Percentiles rank a stretch among this genome's conserved stretches.
Evolutionary conservation across 2,888 invertebrate species (phyloP).

Genomic region (Biston stratarius): DNA sequence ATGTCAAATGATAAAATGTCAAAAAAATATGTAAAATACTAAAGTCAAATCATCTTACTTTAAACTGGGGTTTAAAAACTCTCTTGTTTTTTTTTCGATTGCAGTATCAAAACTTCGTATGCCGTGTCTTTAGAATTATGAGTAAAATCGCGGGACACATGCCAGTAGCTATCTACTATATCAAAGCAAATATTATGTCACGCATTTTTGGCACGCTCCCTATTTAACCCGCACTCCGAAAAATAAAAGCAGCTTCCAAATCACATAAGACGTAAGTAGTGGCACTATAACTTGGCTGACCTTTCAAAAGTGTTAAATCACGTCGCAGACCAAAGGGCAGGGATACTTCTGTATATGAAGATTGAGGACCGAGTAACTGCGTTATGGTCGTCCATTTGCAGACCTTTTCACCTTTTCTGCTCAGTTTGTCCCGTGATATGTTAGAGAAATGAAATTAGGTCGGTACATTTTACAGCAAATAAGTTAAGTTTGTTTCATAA

Average conservation of each 20-base stretch:
- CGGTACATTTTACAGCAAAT: constrained; percentile 9
- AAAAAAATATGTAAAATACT: no score
- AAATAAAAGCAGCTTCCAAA: constrained; percentile 16
- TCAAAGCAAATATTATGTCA: constrained; percentile 1
- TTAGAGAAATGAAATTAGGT: constrained; percentile 34
- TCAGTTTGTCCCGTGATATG: constrained; percentile 43
- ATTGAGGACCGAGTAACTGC: constrained; percentile 40
- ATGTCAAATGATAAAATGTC: no score
- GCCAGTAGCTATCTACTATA: not conserved
- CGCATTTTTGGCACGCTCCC: constrained; percentile 6
- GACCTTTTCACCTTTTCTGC: constrained; percentile 48
- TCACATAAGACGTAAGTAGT: constrained; percentile 20
- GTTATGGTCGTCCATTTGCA: constrained; percentile 44
- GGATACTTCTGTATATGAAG: constrained; percentile 45
- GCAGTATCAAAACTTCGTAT: not conserved
- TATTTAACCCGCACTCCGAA: constrained; percentile 4
- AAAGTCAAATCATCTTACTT: no score
- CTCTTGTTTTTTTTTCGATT: no score
- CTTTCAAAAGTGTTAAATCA: constrained; percentile 41
- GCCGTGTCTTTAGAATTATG: no score
- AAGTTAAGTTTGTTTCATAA: not conserved
- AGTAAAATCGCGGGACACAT: no score
- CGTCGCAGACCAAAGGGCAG: constrained; percentile 33
- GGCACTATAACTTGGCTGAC: constrained; percentile 26
- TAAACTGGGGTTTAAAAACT: no score